Percentiles rank a stretch among this genome's conserved stretches.
These are phyloP conservation scores for Myotis findleyi DNA, from an alignment of 2,797 vertebrate species.

Conservation along the genomic window DNA sequence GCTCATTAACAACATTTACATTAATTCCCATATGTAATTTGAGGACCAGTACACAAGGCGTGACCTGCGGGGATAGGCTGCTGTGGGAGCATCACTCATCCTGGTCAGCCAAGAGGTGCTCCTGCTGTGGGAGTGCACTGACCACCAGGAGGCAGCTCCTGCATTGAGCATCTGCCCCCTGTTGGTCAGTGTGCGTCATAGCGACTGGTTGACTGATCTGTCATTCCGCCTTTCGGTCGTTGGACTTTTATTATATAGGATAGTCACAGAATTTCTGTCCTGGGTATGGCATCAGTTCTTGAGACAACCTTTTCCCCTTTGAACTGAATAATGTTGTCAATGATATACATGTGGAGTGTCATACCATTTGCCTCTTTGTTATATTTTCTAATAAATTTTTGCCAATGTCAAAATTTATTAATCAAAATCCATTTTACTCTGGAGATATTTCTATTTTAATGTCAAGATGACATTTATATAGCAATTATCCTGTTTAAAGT, in stretches of 20 bases:
- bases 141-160: too few relatives aligned
- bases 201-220: too few relatives aligned
- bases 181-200: too few relatives aligned
- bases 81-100: too few relatives aligned
- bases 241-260: too few relatives aligned
- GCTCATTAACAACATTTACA: not conserved
- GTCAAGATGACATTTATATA: slow-evolving; percentile 32
- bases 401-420: slow-evolving; percentile 53
- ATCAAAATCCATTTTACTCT: slow-evolving; percentile 56
- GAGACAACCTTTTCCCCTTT: not conserved
- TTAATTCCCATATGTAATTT: not conserved
- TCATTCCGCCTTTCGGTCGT: too few relatives aligned
- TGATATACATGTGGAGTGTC: fast-evolving
- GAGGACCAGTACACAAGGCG: too few relatives aligned
- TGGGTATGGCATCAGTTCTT: not conserved
- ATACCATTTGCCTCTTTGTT: not conserved
- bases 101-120: too few relatives aligned
- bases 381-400: slow-evolving; percentile 44
- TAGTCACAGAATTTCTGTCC: not conserved
- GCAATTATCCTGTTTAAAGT: slow-evolving; percentile 27
- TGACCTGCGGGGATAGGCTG: too few relatives aligned
- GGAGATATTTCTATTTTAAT: slow-evolving; percentile 48
- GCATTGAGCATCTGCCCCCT: too few relatives aligned
- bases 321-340: not conserved
- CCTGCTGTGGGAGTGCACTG: too few relatives aligned